These are phyloP conservation scores for Galeopsomyia nigrocyanea DNA, from an alignment of 2,888 invertebrate genomes.

Conservation along the genomic window DNA sequence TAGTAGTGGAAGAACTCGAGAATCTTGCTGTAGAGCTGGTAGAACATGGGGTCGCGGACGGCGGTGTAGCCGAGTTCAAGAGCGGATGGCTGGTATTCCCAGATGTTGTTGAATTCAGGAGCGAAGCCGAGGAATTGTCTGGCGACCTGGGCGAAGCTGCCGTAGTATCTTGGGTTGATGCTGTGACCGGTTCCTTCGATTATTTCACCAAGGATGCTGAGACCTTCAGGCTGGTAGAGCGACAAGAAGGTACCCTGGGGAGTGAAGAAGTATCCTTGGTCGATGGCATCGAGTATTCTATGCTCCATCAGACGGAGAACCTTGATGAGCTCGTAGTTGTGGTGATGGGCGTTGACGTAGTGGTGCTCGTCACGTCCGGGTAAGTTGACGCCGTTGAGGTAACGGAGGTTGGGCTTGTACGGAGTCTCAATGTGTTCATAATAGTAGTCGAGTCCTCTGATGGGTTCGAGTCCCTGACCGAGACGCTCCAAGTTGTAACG, in stretches of 20 bases:
- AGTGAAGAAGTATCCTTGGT: slow-evolving; percentile 71
- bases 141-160: slow-evolving; percentile 72
- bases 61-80: slow-evolving; percentile 78
- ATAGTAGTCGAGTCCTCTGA: slow-evolving; percentile 73
- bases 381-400: slow-evolving; percentile 77
- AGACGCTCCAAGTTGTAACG: slow-evolving; percentile 84
- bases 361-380: slow-evolving; percentile 70
- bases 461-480: slow-evolving; percentile 78
- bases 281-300: slow-evolving; percentile 75
- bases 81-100: slow-evolving; percentile 73
- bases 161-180: slow-evolving; percentile 73
- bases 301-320: slow-evolving; percentile 71
- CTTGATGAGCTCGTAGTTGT: slow-evolving; percentile 68
- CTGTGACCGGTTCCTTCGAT: slow-evolving; percentile 78
- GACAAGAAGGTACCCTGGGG: slow-evolving; percentile 72
- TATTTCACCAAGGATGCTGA: slow-evolving; percentile 76
- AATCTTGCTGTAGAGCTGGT: slow-evolving; percentile 76
- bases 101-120: slow-evolving; percentile 58
- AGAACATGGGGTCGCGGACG: slow-evolving; percentile 79
- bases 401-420: slow-evolving; percentile 75
- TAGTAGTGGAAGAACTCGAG: slow-evolving; percentile 74
- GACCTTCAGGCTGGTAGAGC: slow-evolving; percentile 74
- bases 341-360: slow-evolving; percentile 59
- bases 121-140: slow-evolving; percentile 74
- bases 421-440: slow-evolving; percentile 72